Evolutionary conservation across 2,797 vertebrate species (phyloP).

Genomic region (Gallinago nigripennis): DNA sequence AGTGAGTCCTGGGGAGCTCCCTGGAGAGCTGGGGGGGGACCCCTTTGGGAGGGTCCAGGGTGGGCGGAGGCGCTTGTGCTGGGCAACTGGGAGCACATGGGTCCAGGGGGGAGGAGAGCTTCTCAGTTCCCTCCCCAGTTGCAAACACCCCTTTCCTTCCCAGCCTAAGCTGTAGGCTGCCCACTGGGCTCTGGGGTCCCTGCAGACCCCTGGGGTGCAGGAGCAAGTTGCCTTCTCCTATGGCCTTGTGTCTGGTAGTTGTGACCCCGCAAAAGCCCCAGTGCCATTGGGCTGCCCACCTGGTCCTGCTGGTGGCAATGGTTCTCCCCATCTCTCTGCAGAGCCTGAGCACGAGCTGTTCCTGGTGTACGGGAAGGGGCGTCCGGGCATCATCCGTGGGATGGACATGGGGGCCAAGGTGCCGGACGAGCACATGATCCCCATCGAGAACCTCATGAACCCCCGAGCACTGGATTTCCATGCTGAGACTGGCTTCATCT

Average conservation of each 20-base stretch:
- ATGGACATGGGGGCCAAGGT: conserved; percentile 96
- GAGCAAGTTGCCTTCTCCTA: neutral
- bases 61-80: neutral
- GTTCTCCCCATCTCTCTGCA: conserved; percentile 28
- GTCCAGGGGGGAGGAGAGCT: neutral
- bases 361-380: conserved; percentile 94
- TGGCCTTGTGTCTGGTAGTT: too few relatives aligned
- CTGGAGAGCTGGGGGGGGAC: fast-evolving
- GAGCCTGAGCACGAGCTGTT: conserved; percentile 96
- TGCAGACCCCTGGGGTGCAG: neutral
- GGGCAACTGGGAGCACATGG: fast-evolving
- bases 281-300: neutral
- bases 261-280: fast-evolving
- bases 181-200: fast-evolving
- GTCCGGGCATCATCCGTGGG: conserved; percentile 94
- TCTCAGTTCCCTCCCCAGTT: fast-evolving
- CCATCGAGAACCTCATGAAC: conserved; percentile 98
- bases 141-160: neutral
- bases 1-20: conserved; percentile 81
- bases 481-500: conserved; percentile 91
- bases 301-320: neutral
- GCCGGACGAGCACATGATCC: conserved; percentile 97
- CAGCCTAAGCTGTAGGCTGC: neutral
- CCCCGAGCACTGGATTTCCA: conserved; percentile 96
- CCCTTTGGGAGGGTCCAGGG: fast-evolving